These are phyloP conservation scores for Cryptosula pallasiana DNA, from an alignment of 2,888 invertebrate genomes.

Conservation along the genomic window DNA sequence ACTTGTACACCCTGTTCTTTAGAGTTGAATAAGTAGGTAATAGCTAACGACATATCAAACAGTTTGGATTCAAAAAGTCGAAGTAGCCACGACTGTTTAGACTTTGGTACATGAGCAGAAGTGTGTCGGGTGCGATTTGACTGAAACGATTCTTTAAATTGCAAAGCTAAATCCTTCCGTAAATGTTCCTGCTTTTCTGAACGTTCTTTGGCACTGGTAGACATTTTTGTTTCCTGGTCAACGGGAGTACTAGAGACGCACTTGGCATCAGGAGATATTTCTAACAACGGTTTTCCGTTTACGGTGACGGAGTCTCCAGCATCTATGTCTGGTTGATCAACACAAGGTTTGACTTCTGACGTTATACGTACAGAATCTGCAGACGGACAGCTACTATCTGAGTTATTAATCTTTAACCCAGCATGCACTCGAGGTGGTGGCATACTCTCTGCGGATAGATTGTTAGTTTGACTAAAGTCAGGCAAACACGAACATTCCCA, in stretches of 20 bases:
- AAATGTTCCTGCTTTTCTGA: neutral
- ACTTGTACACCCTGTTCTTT: conserved; percentile 96
- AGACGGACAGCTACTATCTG: too few species aligned
- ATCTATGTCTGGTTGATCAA: too few species aligned
- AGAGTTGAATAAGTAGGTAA: conserved; percentile 94
- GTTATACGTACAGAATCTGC: too few species aligned
- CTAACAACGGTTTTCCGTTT: too few species aligned
- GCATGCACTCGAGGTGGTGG: neutral
- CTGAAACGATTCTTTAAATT: neutral
- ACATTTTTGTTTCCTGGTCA: neutral
- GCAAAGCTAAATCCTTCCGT: neutral
- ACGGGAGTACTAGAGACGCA: conserved; percentile 11
- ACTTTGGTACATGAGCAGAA: conserved; percentile 15
- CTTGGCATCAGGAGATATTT: too few species aligned
- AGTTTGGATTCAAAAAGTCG: conserved; percentile 93
- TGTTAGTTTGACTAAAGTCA: too few species aligned
- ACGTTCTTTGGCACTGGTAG: neutral
- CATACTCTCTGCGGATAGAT: too few species aligned
- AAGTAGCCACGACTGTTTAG: conserved; percentile 60
- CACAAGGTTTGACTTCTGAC: too few species aligned
- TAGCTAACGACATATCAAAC: conserved; percentile 96
- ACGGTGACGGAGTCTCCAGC: too few species aligned
- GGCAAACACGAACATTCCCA: too few species aligned
- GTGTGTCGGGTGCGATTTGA: neutral
- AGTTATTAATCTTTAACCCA: neutral